Conservation (phyloP, 2,113 vertebrate species). For the Acinonyx jubatus region DNA sequence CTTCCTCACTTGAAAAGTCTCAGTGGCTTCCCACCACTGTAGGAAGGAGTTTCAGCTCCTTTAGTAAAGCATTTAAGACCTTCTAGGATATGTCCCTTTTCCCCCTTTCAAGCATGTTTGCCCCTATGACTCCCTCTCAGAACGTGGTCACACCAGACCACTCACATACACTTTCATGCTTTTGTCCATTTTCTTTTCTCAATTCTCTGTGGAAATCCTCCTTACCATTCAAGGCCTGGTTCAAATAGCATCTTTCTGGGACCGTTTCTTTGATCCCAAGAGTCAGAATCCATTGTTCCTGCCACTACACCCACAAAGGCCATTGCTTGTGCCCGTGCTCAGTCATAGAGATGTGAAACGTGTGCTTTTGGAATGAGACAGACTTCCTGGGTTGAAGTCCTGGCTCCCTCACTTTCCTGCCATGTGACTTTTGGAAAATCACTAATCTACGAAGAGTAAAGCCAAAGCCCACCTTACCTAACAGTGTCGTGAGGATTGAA, state of each 20-base stretch:
- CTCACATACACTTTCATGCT: not conserved
- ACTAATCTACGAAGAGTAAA: not conserved
- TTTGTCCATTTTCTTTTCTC: not conserved
- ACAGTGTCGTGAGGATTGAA: not conserved
- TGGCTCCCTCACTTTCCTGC: not conserved
- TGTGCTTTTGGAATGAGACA: not conserved
- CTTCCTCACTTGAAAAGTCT: not conserved
- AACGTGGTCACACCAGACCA: not conserved
- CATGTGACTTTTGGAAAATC: not conserved
- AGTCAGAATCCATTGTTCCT: not conserved
- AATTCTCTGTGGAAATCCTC: not conserved
- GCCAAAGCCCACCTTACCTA: not conserved
- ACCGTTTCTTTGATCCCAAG: not conserved
- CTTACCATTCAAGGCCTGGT: not conserved
- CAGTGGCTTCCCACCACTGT: not conserved
- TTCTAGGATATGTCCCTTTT: not conserved
- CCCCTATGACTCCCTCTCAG: fast-evolving
- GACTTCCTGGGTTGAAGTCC: not conserved
- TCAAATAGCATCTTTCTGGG: not conserved
- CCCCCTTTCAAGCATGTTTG: not conserved
- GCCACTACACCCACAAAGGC: not conserved
- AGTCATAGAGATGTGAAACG: not conserved
- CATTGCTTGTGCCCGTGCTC: not conserved
- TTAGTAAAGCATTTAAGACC: not conserved
- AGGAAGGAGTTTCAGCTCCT: not conserved